A percentile compares a stretch with the other conserved stretches of the same genome.
Conservation (phyloP, 2,888 invertebrate species). For the Teleiodes luculella region DNA sequence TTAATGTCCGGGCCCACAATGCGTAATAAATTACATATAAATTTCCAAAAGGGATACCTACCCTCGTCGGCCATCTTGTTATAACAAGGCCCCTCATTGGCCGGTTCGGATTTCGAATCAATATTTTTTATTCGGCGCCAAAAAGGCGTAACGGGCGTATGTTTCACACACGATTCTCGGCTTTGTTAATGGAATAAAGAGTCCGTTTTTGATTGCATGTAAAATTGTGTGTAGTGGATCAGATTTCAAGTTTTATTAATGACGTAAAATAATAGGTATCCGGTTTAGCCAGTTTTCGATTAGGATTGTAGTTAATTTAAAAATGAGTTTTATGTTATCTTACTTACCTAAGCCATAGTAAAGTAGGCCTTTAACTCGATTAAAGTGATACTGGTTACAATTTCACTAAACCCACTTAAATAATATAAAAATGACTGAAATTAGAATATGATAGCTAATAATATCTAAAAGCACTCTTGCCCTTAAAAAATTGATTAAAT, state of each 20-base stretch:
- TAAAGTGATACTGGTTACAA: no score
- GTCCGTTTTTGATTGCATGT: neutral
- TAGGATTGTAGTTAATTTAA: no score
- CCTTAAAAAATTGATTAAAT: no score
- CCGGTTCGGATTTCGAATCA: constrained; percentile 57
- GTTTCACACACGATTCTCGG: neutral
- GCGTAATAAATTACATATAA: constrained; percentile 74
- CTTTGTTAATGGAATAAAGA: neutral
- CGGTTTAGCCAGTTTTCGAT: neutral
- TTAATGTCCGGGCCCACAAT: constrained; percentile 72
- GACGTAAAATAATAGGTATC: neutral
- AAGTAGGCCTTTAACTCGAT: no score
- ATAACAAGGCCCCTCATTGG: constrained; percentile 54
- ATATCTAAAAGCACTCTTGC: no score
- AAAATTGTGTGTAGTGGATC: neutral
- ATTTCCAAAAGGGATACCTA: constrained; percentile 55
- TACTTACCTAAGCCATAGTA: no score
- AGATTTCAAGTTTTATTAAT: neutral
- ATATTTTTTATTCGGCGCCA: constrained; percentile 37
- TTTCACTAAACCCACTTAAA: no score
- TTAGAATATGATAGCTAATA: no score
- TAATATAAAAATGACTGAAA: no score
- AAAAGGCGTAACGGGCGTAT: constrained; percentile 28
- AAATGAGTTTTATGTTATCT: no score
- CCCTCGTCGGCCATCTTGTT: constrained; percentile 66